Percentiles rank a stretch among this genome's conserved stretches.
These are phyloP conservation scores for Lonchura striata DNA, from an alignment of 2,113 vertebrate species.

Conservation along the genomic window DNA sequence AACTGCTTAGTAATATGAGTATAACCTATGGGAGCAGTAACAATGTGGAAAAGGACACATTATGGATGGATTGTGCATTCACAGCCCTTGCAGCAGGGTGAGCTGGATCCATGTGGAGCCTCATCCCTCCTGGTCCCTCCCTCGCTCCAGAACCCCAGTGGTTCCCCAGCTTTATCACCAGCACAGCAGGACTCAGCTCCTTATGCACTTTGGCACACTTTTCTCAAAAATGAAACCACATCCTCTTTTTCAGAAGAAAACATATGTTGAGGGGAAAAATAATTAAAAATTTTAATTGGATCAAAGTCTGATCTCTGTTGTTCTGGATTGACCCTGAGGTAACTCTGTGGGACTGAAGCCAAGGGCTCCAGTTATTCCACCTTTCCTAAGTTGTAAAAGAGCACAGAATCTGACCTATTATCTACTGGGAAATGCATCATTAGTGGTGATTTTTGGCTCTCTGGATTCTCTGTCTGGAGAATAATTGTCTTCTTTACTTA, in stretches of 20 bases:
- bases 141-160: accelerated
- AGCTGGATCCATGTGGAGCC: neutral
- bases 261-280: neutral
- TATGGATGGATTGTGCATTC: neutral
- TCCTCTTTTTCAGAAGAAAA: neutral
- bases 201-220: neutral
- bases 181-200: neutral
- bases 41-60: accelerated
- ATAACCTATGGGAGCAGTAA: neutral
- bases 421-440: neutral
- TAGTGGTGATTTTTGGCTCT: conserved; percentile 48
- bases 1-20: neutral
- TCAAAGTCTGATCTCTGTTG: neutral
- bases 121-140: neutral
- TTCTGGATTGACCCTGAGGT: neutral
- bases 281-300: neutral
- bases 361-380: neutral
- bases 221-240: neutral
- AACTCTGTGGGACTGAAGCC: neutral
- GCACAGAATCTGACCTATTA: neutral
- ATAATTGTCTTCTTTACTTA: conserved; percentile 60
- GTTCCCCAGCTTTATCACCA: neutral
- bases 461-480: neutral
- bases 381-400: neutral
- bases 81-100: neutral